These are phyloP conservation scores for Marisa cornuarietis DNA, from an alignment of 1,140 invertebrate genomes.

Conservation along the genomic window DNA sequence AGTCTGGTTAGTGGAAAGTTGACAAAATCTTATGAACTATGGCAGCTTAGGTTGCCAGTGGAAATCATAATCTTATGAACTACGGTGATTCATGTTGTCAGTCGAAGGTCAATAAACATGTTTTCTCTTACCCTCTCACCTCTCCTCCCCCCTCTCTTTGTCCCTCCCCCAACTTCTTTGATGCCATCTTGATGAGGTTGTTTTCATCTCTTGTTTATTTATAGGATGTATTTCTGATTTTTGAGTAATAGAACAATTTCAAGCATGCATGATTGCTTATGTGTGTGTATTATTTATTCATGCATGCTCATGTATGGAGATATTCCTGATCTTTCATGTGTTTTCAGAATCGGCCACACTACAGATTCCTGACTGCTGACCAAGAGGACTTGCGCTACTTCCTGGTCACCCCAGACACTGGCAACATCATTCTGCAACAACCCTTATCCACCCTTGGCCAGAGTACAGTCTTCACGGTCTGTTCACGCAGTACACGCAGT, in stretches of 20 bases:
- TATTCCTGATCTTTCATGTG: background rate
- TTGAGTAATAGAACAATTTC: background rate
- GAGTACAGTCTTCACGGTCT: background rate
- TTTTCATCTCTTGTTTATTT: background rate
- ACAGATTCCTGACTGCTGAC: conserved; percentile 7
- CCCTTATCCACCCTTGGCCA: background rate
- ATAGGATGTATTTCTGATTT: background rate
- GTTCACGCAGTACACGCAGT: background rate
- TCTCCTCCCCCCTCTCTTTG: too few species aligned
- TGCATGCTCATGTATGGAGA: background rate
- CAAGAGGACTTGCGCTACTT: conserved; percentile 2
- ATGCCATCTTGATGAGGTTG: background rate
- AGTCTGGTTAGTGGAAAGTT: too few species aligned
- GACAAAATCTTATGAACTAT: too few species aligned
- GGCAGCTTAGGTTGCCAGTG: too few species aligned
- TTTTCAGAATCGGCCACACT: background rate
- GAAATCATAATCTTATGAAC: too few species aligned
- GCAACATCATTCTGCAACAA: conserved; percentile 14
- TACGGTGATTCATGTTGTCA: too few species aligned
- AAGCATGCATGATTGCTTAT: too few species aligned
- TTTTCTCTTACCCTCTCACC: too few species aligned
- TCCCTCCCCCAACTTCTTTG: too few species aligned
- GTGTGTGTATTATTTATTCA: background rate
- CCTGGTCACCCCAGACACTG: background rate
- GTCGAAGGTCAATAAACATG: too few species aligned